Evolutionary conservation across 2,797 vertebrate species (phyloP).

Genomic region (Synanceia verrucosa): DNA sequence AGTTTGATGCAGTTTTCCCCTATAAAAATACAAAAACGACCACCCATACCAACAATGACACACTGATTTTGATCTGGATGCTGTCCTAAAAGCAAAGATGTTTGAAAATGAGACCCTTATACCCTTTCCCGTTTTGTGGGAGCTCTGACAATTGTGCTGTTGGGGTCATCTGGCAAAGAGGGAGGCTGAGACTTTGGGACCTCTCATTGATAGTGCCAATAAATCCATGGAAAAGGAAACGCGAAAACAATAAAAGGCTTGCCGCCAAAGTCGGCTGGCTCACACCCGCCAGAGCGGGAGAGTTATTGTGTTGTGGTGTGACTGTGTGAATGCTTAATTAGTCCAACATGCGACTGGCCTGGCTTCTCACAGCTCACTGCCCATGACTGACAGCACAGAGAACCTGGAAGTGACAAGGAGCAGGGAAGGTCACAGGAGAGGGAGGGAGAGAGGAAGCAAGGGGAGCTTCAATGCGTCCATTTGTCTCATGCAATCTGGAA

Average conservation of each 20-base stretch:
- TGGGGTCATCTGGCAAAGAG: conserved; percentile 63
- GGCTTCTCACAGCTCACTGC: conserved; percentile 37
- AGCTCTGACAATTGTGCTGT: conserved; percentile 47
- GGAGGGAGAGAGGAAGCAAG: conserved; percentile 18
- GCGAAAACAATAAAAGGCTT: conserved; percentile 68
- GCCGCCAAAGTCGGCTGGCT: conserved; percentile 55
- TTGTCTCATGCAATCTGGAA: conserved; percentile 76
- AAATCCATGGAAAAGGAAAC: conserved; percentile 76
- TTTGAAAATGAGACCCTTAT: conserved; percentile 15
- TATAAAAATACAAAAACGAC: conserved; percentile 21
- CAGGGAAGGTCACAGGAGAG: conserved; percentile 49
- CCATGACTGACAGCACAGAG: conserved; percentile 57
- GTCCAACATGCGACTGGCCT: conserved; percentile 65
- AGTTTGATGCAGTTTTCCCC: conserved; percentile 22
- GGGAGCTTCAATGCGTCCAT: conserved; percentile 45
- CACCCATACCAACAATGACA: conserved; percentile 21
- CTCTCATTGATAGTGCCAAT: conserved; percentile 65
- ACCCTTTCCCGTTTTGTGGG: conserved; percentile 31
- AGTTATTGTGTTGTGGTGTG: conserved; percentile 41
- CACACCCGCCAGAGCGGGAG: conserved; percentile 45
- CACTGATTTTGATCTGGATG: conserved; percentile 36
- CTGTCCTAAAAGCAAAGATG: conserved; percentile 27
- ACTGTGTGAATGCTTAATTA: conserved; percentile 70
- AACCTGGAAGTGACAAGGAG: conserved; percentile 63
- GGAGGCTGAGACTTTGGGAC: conserved; percentile 55